Conservation (phyloP, 2,113 vertebrate species). For the Trogon melanurus region DNA sequence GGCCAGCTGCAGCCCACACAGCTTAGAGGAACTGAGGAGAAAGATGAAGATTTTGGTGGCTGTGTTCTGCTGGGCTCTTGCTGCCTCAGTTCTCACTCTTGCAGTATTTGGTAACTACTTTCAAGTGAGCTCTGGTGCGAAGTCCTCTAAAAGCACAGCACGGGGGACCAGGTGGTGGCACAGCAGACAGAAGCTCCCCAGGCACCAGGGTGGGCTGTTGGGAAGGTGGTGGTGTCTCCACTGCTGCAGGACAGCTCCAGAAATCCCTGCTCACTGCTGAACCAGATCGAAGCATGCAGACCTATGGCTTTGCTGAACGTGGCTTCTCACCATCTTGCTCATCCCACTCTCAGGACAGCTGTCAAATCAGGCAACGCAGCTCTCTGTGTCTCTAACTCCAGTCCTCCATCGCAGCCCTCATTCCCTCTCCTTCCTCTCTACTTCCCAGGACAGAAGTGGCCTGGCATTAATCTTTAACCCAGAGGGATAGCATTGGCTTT, state of each 20-base stretch:
- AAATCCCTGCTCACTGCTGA: accelerated
- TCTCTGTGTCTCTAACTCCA: not conserved
- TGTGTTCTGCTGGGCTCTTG: not conserved
- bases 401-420: not conserved
- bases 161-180: not conserved
- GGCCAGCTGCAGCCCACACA: not conserved
- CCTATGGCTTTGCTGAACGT: accelerated
- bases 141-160: not conserved
- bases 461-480: not conserved
- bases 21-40: not conserved
- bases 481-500: not conserved
- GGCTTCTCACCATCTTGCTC: not conserved
- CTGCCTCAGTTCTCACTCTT: not conserved
- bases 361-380: not conserved
- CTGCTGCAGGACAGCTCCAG: not conserved
- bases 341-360: not conserved
- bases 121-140: accelerated
- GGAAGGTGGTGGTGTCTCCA: not conserved
- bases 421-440: not conserved
- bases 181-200: not conserved
- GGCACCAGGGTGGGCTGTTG: not conserved
- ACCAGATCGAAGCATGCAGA: accelerated
- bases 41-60: not conserved
- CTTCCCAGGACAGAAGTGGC: not conserved
- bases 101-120: not conserved